These are phyloP conservation scores for Poecile atricapillus DNA, from an alignment of 2,113 vertebrate species.

Conservation along the genomic window DNA sequence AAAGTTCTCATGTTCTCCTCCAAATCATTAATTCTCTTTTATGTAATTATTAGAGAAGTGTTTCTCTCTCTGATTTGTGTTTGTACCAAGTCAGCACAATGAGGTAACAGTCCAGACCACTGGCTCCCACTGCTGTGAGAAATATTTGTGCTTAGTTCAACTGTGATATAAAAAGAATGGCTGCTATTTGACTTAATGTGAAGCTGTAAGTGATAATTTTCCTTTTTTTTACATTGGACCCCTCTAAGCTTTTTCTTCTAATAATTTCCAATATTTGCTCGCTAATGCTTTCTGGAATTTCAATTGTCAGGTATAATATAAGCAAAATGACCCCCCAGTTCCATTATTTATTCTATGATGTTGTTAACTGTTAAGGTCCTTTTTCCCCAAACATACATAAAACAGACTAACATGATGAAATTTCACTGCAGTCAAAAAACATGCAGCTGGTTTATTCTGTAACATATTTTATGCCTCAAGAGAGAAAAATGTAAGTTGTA, in stretches of 20 bases:
- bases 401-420: background rate
- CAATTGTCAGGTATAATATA: background rate
- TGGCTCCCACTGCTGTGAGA: background rate
- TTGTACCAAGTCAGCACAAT: background rate
- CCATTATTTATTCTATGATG: background rate
- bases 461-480: background rate
- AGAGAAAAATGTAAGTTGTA: background rate
- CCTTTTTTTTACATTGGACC: background rate
- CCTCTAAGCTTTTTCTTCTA: background rate
- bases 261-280: background rate
- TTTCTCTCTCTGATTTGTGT: background rate
- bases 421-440: background rate
- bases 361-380: background rate
- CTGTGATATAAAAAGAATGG: background rate
- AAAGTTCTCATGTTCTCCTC: background rate
- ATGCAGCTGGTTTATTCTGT: background rate
- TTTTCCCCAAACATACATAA: constrained; percentile 2
- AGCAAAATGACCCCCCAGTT: background rate
- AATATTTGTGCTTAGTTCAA: background rate
- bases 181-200: background rate
- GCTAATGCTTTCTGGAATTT: background rate
- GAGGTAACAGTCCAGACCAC: background rate
- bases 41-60: background rate
- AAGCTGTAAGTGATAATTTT: background rate
- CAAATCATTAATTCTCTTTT: background rate